Conservation (phyloP, 2,113 vertebrate species). For the Loxodonta africana region DNA sequence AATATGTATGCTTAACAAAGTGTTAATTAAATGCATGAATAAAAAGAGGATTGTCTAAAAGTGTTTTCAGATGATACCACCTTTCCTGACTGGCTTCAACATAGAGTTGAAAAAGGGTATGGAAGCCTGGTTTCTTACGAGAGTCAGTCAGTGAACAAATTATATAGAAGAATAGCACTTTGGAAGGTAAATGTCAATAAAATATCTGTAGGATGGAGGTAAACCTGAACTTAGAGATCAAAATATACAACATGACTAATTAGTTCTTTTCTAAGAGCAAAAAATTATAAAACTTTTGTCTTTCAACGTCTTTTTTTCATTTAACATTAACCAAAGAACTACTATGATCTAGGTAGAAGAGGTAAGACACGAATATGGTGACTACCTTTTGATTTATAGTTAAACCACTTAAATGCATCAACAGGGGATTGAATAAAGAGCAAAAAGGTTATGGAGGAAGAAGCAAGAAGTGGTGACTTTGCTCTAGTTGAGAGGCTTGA, state of each 20-base stretch:
- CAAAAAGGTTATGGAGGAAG: background rate
- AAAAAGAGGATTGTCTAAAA: background rate
- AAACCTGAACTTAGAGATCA: background rate
- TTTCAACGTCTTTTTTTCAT: background rate
- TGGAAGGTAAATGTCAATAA: background rate
- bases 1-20: background rate
- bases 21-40: background rate
- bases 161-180: background rate
- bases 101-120: background rate
- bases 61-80: background rate
- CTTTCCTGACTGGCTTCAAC: background rate
- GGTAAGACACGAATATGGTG: background rate
- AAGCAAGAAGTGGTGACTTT: background rate
- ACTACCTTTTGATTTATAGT: background rate
- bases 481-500: background rate
- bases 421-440: background rate
- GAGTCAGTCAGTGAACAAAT: background rate
- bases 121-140: background rate
- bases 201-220: background rate
- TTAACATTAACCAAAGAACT: background rate
- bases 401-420: background rate
- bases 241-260: background rate
- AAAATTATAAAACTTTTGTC: background rate
- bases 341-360: background rate
- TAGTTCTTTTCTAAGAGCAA: background rate